Conservation (phyloP, 1,140 invertebrate genomes). For the Hyphantria cunea region DNA sequence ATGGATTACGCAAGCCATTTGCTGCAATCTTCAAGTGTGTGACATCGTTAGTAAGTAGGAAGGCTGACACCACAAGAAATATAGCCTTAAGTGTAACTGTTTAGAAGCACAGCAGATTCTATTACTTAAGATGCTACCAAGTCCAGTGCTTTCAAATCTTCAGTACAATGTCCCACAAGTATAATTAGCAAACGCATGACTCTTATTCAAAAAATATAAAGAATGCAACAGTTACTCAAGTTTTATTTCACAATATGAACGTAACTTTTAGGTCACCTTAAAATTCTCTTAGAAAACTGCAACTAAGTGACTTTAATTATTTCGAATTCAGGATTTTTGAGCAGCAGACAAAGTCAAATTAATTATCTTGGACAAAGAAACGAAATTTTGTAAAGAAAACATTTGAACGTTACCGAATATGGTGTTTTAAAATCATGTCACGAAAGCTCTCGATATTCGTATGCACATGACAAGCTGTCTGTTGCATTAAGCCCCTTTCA, state of each 20-base stretch:
- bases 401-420: constrained; percentile 14
- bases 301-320: background rate
- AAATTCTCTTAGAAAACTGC: background rate
- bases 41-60: constrained; percentile 27
- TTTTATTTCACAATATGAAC: too few species aligned
- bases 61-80: constrained; percentile 18
- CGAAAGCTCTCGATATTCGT: constrained; percentile 20
- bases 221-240: too few species aligned
- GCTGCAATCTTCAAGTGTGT: constrained; percentile 17
- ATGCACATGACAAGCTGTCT: background rate
- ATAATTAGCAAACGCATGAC: too few species aligned
- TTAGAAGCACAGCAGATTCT: constrained; percentile 4
- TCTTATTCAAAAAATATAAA: too few species aligned
- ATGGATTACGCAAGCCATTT: constrained; percentile 20
- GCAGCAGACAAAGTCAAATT: background rate
- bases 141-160: constrained; percentile 13
- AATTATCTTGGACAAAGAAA: constrained; percentile 5
- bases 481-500: too few species aligned
- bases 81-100: background rate
- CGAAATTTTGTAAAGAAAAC: constrained; percentile 5
- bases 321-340: background rate
- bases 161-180: too few species aligned
- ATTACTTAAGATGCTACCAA: constrained; percentile 14
- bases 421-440: constrained; percentile 18
- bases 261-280: too few species aligned